Conservation (phyloP, 2,797 vertebrate genomes). For the Bradypodion ventrale region DNA sequence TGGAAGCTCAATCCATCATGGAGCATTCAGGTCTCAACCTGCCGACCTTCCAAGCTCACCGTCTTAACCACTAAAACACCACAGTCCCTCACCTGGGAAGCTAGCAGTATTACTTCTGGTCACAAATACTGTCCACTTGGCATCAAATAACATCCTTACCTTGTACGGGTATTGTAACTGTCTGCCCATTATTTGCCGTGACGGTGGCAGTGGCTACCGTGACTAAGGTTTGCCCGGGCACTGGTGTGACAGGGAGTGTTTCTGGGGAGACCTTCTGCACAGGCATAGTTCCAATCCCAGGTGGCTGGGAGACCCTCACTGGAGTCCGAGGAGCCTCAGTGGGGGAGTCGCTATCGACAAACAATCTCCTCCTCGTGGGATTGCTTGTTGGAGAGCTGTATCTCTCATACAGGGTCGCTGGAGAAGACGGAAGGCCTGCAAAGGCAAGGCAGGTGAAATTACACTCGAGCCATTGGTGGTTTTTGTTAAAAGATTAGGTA, state of each 20-base stretch:
- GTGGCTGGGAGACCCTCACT: slow-evolving; percentile 65
- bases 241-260: slow-evolving; percentile 77
- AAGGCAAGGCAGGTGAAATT: background rate
- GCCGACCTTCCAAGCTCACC: too few relatives aligned
- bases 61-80: too few relatives aligned
- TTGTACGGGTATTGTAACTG: slow-evolving; percentile 89
- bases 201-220: slow-evolving; percentile 89
- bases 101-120: background rate
- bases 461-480: background rate
- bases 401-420: slow-evolving; percentile 82
- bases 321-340: slow-evolving; percentile 57
- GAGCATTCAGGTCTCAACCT: too few relatives aligned
- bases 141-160: slow-evolving; percentile 70
- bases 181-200: slow-evolving; percentile 90
- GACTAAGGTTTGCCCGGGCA: slow-evolving; percentile 91
- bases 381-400: slow-evolving; percentile 84
- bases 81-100: background rate
- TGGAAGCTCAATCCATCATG: too few relatives aligned
- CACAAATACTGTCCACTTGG: background rate
- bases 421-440: slow-evolving; percentile 79
- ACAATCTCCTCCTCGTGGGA: slow-evolving; percentile 81
- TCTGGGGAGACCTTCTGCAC: slow-evolving; percentile 74
- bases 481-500: background rate
- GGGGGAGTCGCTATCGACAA: slow-evolving; percentile 70
- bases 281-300: slow-evolving; percentile 75